Base-by-base conservation (phyloP, 2,888 invertebrate genomes). In the Sacculina carcini region DNA sequence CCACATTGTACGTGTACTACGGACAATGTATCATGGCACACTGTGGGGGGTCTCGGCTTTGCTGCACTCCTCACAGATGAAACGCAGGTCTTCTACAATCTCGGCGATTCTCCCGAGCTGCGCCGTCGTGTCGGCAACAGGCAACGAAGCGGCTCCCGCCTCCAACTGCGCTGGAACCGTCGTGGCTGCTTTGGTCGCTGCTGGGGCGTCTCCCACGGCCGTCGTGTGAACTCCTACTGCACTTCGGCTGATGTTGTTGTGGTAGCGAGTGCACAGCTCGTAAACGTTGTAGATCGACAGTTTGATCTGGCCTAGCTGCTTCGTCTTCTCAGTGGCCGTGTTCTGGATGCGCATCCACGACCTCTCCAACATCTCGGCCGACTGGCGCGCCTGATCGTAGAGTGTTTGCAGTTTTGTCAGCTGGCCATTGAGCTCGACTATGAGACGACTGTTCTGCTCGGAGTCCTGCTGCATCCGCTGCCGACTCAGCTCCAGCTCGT, bases 231-330 rank as follows among this genome's bases (percentile, higher is more conserved):
- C n/a, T n/a, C n/a, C n/a, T n/a, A n/a, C n/a, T n/a, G n/a, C n/a
- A n/a, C n/a, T n/a, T n/a, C n/a, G n/a, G n/a, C n/a, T n/a, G n/a
- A n/a, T n/a, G n/a, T n/a, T n/a, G n/a, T n/a, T 26, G 28, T 28
- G 42, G 42, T 42, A 42, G 14, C 42, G 42, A 28, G 26, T 42
- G 42, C 42, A 42, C 42, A 42, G 42, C 42, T 42, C 26, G 42
- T 42, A 42, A 12, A 42, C 26, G 28, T 42, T 42, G 42, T 42
- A 28, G 26, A 42, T 42, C 16, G 42, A 26, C 42, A 42, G 26
- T 16, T 84, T 83, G 58, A 86, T 77, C 54, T 85, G 74, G 56
- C 86, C 73, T 51, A 77, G 75, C 58, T 84, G 76, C 69, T 84
- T 83, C 74, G 84, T 83, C 67, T 79, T 80, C 19, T 42, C 28